Base-by-base conservation (phyloP, 2,113 vertebrate genomes). In the Amia ocellicauda region DNA sequence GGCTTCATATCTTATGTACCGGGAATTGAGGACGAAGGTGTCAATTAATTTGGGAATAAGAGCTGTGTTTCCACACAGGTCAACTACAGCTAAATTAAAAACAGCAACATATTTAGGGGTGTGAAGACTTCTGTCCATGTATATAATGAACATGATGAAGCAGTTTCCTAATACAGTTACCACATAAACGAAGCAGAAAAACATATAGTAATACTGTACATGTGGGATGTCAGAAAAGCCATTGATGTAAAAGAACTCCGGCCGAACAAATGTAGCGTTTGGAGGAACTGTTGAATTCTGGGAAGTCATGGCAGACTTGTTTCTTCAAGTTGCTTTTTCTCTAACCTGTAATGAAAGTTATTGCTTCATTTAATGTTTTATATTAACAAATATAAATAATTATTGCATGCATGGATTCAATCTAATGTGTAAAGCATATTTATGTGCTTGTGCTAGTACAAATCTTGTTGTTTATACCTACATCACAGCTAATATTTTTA, bases 61-160 rank as follows among this genome's bases (percentile, higher is more conserved):
- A 58, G 75, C 69, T 2, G 80, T 79, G 73, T 75, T 82, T 19
- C 69, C 74, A 71, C 78, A 80, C 58, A 85, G 16, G 64, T 85
- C 83, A 57, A 68, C 43, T 4, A 82, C 36, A n/a, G 78, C 78
- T 68, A 85, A 52, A 64, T 75, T 75, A 7, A 65, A 81, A 52
- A 86, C 71, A 60, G 74, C 73, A 50, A 83, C 68, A 57, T 80
- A 83, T 66, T 80, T 84, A 4, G 78, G 78, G 24, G 79, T 80
- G 36, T 81, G 80, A 29, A 85, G 78, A 67, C 65, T 61, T 52
- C 47, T 60, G 2, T 69, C 69, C 7, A 64, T 19, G 43, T 36
- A 77, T 22, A 82, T 82, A 14, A 74, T 14, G 17, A 51, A 49
- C 14, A 81, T 75, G 4, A 80, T 65, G 23, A 78, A 31, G 10